Evolutionary conservation across 1,140 invertebrate genomes (phyloP).

Genomic region (Eurytemora carolleeae): DNA sequence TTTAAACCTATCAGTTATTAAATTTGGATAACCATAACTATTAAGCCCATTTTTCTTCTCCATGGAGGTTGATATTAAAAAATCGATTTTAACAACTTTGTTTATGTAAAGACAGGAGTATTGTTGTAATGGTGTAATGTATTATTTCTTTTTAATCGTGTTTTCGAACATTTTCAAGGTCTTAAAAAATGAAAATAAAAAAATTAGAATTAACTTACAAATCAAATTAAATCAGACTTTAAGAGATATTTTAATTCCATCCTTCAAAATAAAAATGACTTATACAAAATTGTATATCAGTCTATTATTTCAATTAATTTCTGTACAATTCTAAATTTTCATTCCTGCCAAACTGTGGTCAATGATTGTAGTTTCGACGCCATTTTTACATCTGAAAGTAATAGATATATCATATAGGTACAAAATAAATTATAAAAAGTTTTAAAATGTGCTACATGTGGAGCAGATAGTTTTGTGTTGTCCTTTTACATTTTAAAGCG

Average conservation of each 20-base stretch:
- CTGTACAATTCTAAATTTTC: too few relatives aligned
- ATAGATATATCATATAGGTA: too few relatives aligned
- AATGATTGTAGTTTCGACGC: not conserved
- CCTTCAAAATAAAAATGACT: not conserved
- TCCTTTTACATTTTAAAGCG: too few relatives aligned
- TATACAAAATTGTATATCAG: not conserved
- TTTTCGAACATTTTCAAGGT: not conserved
- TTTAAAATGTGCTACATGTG: too few relatives aligned
- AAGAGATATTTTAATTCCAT: not conserved
- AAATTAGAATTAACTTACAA: not conserved
- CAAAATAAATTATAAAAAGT: too few relatives aligned
- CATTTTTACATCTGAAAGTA: not conserved
- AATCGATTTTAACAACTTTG: not conserved
- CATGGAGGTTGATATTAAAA: not conserved
- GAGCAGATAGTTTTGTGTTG: too few relatives aligned
- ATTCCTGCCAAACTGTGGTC: not conserved
- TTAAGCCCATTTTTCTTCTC: not conserved
- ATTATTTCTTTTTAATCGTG: not conserved
- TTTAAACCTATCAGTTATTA: not conserved
- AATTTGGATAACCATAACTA: not conserved
- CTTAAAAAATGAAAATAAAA: not conserved
- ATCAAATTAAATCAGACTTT: not conserved
- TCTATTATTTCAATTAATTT: not conserved
- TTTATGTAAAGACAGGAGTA: too few relatives aligned
- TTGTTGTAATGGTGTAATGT: not conserved